Conservation (phyloP, 2,888 invertebrate genomes). For the Boloria selene region DNA sequence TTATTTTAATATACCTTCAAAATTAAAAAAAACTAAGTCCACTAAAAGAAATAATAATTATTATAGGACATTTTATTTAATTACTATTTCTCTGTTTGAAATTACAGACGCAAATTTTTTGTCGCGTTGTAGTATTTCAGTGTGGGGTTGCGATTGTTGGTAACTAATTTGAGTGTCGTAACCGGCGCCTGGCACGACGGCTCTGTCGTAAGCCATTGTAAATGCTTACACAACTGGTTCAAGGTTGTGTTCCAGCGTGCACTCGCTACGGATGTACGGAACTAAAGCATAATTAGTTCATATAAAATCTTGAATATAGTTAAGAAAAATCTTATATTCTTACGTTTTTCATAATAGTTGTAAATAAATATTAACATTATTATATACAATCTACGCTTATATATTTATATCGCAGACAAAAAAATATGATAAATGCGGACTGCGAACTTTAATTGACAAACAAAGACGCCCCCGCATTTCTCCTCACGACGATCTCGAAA, state of each 20-base stretch:
- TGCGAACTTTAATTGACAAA: background rate
- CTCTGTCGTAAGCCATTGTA: conserved; percentile 78
- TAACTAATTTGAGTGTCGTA: conserved; percentile 58
- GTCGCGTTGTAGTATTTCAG: conserved; percentile 5
- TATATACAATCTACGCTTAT: too few relatives aligned
- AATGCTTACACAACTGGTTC: conserved; percentile 79
- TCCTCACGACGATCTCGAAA: conserved; percentile 7
- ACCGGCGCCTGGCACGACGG: conserved; percentile 67
- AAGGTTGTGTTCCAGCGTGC: conserved; percentile 75
- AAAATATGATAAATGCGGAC: too few relatives aligned
- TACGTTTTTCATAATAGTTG: too few relatives aligned
- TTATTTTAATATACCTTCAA: background rate
- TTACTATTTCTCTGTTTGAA: too few relatives aligned
- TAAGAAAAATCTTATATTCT: too few relatives aligned
- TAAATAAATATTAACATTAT: too few relatives aligned
- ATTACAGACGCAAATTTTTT: too few relatives aligned
- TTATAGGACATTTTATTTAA: too few relatives aligned
- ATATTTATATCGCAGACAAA: too few relatives aligned
- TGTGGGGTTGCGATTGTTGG: conserved; percentile 57
- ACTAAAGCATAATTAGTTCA: conserved; percentile 48
- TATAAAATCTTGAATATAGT: background rate
- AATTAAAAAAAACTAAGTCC: background rate
- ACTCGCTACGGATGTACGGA: conserved; percentile 78
- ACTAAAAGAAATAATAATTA: background rate
- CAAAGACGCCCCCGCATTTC: conserved; percentile 1